Evolutionary conservation across 2,113 vertebrate genomes (phyloP).

Genomic region (Chaetura pelagica): DNA sequence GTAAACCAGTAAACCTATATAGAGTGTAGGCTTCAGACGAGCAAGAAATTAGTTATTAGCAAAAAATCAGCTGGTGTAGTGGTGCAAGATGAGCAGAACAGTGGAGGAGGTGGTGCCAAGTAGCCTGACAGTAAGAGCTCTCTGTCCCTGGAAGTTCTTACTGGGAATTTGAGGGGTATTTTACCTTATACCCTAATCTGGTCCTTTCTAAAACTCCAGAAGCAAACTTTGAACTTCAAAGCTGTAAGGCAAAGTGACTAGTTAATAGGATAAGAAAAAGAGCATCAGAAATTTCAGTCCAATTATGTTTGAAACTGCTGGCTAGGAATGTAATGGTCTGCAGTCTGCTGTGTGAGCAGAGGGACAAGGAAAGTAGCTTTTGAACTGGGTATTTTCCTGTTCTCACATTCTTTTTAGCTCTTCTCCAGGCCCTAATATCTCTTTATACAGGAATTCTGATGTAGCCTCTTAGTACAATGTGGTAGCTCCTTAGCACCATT

Average conservation of each 20-base stretch:
- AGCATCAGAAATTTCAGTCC: background rate
- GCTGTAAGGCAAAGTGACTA: background rate
- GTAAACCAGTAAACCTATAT: background rate
- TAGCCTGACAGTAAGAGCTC: background rate
- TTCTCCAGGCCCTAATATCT: background rate
- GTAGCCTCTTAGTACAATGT: background rate
- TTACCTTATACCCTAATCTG: background rate
- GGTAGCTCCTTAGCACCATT: background rate
- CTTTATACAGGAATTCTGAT: background rate
- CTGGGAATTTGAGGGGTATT: background rate
- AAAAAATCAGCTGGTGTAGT: background rate
- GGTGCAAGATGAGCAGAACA: background rate
- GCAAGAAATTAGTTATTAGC: background rate
- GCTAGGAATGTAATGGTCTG: background rate
- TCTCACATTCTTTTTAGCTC: background rate
- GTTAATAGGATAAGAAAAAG: background rate
- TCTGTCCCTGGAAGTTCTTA: background rate
- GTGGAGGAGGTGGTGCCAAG: background rate
- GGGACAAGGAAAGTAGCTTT: background rate
- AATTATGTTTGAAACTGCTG: background rate
- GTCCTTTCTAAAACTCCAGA: background rate
- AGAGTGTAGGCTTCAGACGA: background rate
- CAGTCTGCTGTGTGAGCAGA: background rate
- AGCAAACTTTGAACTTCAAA: background rate
- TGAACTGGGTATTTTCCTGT: background rate